Evolutionary conservation across 2,797 vertebrate genomes (phyloP).

Genomic region (Schizothorax lantsangensis): DNA sequence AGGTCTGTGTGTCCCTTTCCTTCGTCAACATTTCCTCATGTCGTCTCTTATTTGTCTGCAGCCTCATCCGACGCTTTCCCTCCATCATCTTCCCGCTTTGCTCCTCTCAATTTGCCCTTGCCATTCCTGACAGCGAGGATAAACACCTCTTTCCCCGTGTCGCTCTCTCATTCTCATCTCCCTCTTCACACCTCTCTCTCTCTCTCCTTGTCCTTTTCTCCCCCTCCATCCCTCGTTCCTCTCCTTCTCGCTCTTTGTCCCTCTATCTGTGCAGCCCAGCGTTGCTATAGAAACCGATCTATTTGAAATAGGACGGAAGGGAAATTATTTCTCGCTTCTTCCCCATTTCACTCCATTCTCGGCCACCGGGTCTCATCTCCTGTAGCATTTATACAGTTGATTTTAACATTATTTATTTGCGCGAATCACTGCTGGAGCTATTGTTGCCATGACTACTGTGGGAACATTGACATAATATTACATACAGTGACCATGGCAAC

Average conservation of each 20-base stretch:
- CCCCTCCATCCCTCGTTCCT: constrained; percentile 32
- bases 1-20: constrained; percentile 9
- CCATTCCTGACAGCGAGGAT: constrained; percentile 32
- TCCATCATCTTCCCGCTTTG: constrained; percentile 41
- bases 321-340: constrained; percentile 55
- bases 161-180: constrained; percentile 36
- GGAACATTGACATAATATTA: constrained; percentile 81
- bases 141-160: constrained; percentile 24
- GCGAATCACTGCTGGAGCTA: constrained; percentile 72
- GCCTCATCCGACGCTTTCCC: constrained; percentile 10
- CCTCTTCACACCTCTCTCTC: constrained; percentile 22
- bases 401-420: constrained; percentile 75
- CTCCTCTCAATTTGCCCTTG: constrained; percentile 53
- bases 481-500: constrained; percentile 80
- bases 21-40: constrained; percentile 33
- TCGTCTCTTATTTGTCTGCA: constrained; percentile 50
- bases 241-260: constrained; percentile 52
- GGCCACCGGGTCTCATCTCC: constrained; percentile 11
- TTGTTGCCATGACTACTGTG: constrained; percentile 79
- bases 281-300: constrained; percentile 76
- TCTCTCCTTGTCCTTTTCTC: constrained; percentile 27
- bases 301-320: constrained; percentile 68
- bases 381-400: constrained; percentile 58
- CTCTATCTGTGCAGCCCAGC: constrained; percentile 56
- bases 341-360: constrained; percentile 38